Percentiles rank a stretch among this genome's conserved stretches.
Evolutionary conservation across 2,888 invertebrate genomes (phyloP).

Genomic region (Steromphala cineraria): DNA sequence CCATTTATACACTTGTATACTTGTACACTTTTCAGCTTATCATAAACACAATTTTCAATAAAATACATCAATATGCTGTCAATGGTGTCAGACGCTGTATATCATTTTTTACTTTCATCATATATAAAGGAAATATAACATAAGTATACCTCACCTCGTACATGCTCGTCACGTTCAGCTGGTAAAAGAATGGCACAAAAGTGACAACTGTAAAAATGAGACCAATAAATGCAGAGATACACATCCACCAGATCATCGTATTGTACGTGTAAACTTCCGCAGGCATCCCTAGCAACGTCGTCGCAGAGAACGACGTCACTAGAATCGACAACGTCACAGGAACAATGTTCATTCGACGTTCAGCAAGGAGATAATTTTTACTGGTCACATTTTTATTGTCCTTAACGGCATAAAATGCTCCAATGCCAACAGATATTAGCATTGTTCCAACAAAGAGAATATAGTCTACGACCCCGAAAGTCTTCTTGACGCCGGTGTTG

Average conservation of each 20-base stretch:
- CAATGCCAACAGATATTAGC: conserved; percentile 21
- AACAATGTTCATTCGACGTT: conserved; percentile 66
- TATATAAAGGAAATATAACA: too few relatives aligned
- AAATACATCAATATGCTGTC: too few relatives aligned
- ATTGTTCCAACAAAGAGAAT: conserved; percentile 9
- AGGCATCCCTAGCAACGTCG: conserved; percentile 48
- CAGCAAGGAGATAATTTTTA: conserved; percentile 66
- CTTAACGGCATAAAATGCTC: conserved; percentile 76
- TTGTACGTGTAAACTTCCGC: conserved; percentile 52
- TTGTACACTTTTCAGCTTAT: too few relatives aligned
- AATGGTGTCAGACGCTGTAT: too few relatives aligned
- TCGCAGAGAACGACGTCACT: conserved; percentile 58
- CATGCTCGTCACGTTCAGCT: conserved; percentile 37
- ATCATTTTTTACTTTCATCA: too few relatives aligned
- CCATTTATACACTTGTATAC: too few relatives aligned
- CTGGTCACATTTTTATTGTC: conserved; percentile 77
- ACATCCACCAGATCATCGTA: conserved; percentile 42
- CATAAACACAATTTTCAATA: too few relatives aligned
- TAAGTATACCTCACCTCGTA: conserved; percentile 36
- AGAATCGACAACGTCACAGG: conserved; percentile 71
- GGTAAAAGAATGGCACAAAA: conserved; percentile 46
- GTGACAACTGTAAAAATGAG: conserved; percentile 42
- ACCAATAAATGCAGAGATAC: conserved; percentile 43
- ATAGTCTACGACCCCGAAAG: conserved; percentile 26
- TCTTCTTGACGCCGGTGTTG: conserved; percentile 2